These are phyloP conservation scores for Amiota minor DNA, from an alignment of 2,888 invertebrate genomes.

Conservation along the genomic window DNA sequence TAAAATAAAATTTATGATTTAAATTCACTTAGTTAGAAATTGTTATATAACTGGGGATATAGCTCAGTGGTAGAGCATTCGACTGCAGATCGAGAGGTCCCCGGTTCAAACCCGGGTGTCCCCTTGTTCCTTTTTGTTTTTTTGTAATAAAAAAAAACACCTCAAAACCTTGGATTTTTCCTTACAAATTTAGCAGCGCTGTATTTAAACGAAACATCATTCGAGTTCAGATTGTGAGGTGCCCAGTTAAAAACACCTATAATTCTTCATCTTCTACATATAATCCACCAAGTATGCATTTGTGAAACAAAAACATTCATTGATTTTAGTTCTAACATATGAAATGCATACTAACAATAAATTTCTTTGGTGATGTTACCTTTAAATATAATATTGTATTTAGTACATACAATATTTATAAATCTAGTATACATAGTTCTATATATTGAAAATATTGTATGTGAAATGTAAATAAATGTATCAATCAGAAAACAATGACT, in stretches of 20 bases:
- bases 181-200: too few relatives aligned
- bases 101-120: slow-evolving; percentile 67
- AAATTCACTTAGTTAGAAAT: too few relatives aligned
- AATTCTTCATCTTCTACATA: too few relatives aligned
- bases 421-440: neutral
- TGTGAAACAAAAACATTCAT: too few relatives aligned
- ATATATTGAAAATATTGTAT: neutral
- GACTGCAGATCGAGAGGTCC: slow-evolving; percentile 67
- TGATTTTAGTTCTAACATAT: too few relatives aligned
- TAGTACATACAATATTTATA: neutral
- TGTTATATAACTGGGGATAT: slow-evolving; percentile 45
- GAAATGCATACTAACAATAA: too few relatives aligned
- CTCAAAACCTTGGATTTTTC: neutral
- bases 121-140: slow-evolving; percentile 43
- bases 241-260: too few relatives aligned
- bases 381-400: neutral
- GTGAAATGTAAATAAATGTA: neutral
- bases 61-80: slow-evolving; percentile 66
- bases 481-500: neutral
- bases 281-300: too few relatives aligned
- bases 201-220: too few relatives aligned
- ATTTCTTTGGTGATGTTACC: neutral
- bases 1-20: too few relatives aligned
- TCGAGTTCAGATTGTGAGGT: too few relatives aligned
- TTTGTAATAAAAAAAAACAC: too few relatives aligned